Evolutionary conservation across 2,888 invertebrate species (phyloP).

Genomic region (Drosophila pseudotakahashii): DNA sequence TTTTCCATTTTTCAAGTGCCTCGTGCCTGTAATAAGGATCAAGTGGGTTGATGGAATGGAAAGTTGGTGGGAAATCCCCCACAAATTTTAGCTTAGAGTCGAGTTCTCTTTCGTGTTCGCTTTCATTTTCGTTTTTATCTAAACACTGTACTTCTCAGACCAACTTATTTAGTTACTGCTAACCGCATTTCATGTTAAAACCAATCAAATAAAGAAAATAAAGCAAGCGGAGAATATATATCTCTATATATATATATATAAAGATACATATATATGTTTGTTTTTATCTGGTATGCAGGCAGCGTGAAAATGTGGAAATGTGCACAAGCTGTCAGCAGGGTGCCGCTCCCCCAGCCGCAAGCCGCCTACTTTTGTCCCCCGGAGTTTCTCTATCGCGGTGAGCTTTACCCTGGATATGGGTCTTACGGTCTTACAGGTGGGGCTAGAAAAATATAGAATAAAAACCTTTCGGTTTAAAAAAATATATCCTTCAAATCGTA

Average conservation of each 20-base stretch:
- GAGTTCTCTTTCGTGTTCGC: not conserved
- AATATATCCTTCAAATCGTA: too few relatives aligned
- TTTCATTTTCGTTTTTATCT: not conserved
- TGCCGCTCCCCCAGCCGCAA: constrained; percentile 2
- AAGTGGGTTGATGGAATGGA: not conserved
- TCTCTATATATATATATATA: not conserved
- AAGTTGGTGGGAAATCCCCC: not conserved
- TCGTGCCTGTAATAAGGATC: constrained; percentile 3
- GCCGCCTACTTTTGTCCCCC: constrained; percentile 2
- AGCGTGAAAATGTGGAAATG: constrained; percentile 19
- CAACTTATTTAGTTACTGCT: constrained; percentile 3
- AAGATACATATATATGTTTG: not conserved
- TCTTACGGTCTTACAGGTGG: constrained; percentile 40
- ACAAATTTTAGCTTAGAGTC: not conserved
- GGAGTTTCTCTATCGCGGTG: constrained; percentile 4
- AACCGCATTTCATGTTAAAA: constrained; percentile 5
- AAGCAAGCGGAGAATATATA: not conserved
- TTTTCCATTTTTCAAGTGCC: constrained; percentile 16
- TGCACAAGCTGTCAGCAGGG: constrained; percentile 30
- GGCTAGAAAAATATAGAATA: not conserved
- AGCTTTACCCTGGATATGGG: constrained; percentile 35
- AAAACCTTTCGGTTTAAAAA: too few relatives aligned
- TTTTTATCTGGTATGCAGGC: constrained; percentile 14
- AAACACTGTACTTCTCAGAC: not conserved
- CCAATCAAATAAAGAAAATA: constrained; percentile 9